Percentiles rank a stretch among this genome's conserved stretches.
phyloP scores from a whole-genome alignment of 2,888 invertebrate genomes.

The Atrina japonica region DNA sequence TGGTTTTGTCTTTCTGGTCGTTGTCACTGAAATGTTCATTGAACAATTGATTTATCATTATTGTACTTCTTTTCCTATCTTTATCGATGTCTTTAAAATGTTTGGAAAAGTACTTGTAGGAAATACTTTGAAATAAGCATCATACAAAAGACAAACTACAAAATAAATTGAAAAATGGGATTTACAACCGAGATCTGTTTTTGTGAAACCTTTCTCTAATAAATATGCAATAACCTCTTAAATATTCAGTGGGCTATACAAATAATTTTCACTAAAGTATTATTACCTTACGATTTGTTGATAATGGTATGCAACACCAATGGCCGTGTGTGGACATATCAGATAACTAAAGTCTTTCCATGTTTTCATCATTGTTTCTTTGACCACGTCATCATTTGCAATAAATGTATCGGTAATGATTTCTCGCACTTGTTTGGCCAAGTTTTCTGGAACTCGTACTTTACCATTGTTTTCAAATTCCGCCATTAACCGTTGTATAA shows the following conservation, averaged over 20 bases:
- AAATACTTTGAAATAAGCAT: background rate
- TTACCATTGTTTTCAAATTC: constrained; percentile 68
- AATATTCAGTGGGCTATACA: too few relatives aligned
- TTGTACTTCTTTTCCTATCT: too few relatives aligned
- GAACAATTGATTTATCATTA: background rate
- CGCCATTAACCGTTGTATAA: constrained; percentile 70
- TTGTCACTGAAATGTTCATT: constrained; percentile 13
- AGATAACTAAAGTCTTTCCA: constrained; percentile 79
- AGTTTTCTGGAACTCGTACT: constrained; percentile 63
- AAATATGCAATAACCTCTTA: too few relatives aligned
- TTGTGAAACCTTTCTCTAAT: too few relatives aligned
- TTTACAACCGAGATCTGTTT: too few relatives aligned
- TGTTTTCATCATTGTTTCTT: constrained; percentile 75
- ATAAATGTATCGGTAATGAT: constrained; percentile 62
- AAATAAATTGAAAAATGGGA: background rate
- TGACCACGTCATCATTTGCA: constrained; percentile 74
- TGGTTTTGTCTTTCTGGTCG: constrained; percentile 8
- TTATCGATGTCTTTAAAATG: background rate
- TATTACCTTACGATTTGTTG: constrained; percentile 6
- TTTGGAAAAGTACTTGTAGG: background rate
- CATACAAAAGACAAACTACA: background rate
- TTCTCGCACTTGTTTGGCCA: constrained; percentile 70
- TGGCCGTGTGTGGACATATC: constrained; percentile 82
- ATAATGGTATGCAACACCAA: constrained; percentile 76
- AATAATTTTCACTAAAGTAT: background rate